These are phyloP conservation scores for Centroberyx gerrardi DNA, from an alignment of 2,797 vertebrate genomes.

Conservation along the genomic window DNA sequence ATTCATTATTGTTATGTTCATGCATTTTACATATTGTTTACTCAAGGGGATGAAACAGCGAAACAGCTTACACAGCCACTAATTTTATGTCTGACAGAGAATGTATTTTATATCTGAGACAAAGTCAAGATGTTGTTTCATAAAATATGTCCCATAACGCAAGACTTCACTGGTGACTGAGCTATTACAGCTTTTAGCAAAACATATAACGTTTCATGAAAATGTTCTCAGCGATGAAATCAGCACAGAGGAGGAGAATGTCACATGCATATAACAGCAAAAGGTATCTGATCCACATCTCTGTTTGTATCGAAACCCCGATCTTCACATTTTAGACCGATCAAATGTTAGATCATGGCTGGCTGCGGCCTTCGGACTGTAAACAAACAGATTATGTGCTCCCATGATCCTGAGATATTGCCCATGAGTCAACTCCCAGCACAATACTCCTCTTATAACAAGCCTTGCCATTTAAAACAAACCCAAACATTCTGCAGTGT, in stretches of 20 bases:
- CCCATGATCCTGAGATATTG: conserved; percentile 5
- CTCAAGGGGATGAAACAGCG: background rate
- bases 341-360: background rate
- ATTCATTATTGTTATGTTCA: background rate
- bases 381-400: conserved; percentile 27
- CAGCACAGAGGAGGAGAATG: background rate
- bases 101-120: background rate
- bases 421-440: background rate
- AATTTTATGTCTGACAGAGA: background rate
- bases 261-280: background rate
- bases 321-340: background rate
- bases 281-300: background rate
- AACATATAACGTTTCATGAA: conserved; percentile 14
- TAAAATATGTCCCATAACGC: background rate
- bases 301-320: background rate
- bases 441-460: conserved; percentile 22
- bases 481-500: conserved; percentile 15
- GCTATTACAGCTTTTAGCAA: background rate
- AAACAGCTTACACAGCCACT: background rate
- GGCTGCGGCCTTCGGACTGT: conserved; percentile 16
- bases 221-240: conserved; percentile 17
- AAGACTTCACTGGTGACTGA: background rate
- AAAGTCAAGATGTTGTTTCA: conserved; percentile 10
- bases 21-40: background rate
- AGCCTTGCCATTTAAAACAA: conserved; percentile 30